Conservation (phyloP, 1,140 invertebrate genomes). For the Sminthurides bifidus region DNA sequence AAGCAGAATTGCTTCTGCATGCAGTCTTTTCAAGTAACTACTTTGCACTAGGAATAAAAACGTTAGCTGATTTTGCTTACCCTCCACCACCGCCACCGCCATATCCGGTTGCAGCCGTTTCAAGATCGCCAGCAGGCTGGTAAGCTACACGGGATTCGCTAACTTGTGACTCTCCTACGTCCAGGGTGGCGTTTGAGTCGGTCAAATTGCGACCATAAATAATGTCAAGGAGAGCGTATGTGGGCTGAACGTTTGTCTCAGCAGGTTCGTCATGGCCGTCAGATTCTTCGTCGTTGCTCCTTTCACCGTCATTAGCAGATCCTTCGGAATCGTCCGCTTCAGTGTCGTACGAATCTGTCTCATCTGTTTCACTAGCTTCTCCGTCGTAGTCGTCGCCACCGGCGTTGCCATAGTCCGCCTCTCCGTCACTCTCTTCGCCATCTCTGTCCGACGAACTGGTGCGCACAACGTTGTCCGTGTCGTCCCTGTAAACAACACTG, state of each 20-base stretch:
- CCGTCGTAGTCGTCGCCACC: conserved; percentile 7
- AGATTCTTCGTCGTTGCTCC: conserved; percentile 2
- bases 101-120: conserved; percentile 28
- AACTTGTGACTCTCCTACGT: conserved; percentile 1
- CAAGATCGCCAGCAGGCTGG: conserved; percentile 12
- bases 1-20: background rate
- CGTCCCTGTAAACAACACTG: no score
- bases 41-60: no score
- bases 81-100: conserved; percentile 7
- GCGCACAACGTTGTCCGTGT: conserved; percentile 6
- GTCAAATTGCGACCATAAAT: conserved; percentile 14
- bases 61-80: background rate
- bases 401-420: background rate
- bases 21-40: no score
- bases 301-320: background rate
- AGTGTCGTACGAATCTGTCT: background rate
- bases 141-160: conserved; percentile 20
- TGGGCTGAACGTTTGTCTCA: conserved; percentile 4
- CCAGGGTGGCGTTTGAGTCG: conserved; percentile 12
- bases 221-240: conserved; percentile 11
- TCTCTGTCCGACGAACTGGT: background rate
- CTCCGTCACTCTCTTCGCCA: conserved; percentile 12
- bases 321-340: background rate
- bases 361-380: background rate
- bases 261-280: conserved; percentile 2